Evolutionary conservation across 2,113 vertebrate species (phyloP).

Genomic region (Phaethon lepturus): DNA sequence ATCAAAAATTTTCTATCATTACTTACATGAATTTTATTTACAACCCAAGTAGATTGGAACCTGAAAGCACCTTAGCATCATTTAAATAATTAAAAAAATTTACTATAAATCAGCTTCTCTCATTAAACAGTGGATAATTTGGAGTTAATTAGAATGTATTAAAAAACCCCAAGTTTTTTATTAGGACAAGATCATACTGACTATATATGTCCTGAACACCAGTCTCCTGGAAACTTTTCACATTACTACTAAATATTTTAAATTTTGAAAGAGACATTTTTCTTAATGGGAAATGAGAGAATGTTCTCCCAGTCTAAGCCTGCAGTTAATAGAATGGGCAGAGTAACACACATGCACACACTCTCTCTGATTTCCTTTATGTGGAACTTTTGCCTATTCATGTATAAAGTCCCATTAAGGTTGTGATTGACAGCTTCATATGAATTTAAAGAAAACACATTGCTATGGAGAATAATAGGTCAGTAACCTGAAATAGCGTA

Average conservation of each 20-base stretch:
- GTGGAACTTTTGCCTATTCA: not conserved
- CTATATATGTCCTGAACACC: fast-evolving
- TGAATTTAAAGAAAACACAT: not conserved
- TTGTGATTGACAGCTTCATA: not conserved
- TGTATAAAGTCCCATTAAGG: not conserved
- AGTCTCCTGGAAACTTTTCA: not conserved
- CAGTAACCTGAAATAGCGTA: not conserved
- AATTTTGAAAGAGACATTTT: not conserved
- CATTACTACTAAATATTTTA: not conserved
- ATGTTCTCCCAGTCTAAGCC: not conserved
- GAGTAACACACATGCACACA: not conserved
- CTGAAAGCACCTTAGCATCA: not conserved
- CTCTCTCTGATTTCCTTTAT: not conserved
- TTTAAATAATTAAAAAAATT: not conserved
- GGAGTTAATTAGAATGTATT: not conserved
- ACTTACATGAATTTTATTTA: not conserved
- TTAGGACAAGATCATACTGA: not conserved
- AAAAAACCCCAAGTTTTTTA: fast-evolving
- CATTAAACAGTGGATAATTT: not conserved
- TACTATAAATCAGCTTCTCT: not conserved
- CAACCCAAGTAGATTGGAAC: not conserved
- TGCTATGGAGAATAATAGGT: not conserved
- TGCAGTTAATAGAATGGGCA: not conserved
- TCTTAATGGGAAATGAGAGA: not conserved
- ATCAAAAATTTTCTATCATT: not conserved